Evolutionary conservation across 2,113 vertebrate species (phyloP).

Genomic region (Ciconia stormi): DNA sequence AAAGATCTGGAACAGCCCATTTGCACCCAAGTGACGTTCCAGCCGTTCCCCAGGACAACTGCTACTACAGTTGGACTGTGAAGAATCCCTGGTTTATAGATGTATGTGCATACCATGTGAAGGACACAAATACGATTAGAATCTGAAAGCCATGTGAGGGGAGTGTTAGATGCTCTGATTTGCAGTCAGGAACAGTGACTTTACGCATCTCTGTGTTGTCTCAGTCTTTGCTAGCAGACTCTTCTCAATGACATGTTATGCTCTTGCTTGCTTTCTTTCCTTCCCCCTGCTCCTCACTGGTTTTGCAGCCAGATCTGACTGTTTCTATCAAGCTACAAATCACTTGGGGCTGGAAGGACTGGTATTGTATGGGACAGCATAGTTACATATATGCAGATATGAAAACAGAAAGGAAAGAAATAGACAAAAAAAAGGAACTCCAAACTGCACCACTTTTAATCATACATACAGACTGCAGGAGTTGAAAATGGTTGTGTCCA

Average conservation of each 20-base stretch:
- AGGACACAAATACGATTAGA: not conserved
- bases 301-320: not conserved
- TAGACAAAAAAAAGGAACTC: not conserved
- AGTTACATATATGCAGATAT: not conserved
- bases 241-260: not conserved
- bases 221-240: not conserved
- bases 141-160: not conserved
- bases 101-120: fast-evolving
- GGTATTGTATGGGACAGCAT: not conserved
- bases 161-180: not conserved
- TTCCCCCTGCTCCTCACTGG: fast-evolving
- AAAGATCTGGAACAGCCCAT: not conserved
- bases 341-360: not conserved
- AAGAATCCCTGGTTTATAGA: not conserved
- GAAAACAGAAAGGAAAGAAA: not conserved
- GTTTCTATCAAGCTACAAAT: not conserved
- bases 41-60: not conserved
- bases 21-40: not conserved
- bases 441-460: not conserved
- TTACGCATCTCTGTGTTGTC: not conserved
- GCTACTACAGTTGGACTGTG: not conserved
- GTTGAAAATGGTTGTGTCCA: not conserved
- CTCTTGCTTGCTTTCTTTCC: not conserved
- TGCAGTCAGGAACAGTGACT: not conserved
- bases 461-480: not conserved